Conservation (phyloP, 2,113 vertebrate species). For the Mesocricetus auratus region DNA sequence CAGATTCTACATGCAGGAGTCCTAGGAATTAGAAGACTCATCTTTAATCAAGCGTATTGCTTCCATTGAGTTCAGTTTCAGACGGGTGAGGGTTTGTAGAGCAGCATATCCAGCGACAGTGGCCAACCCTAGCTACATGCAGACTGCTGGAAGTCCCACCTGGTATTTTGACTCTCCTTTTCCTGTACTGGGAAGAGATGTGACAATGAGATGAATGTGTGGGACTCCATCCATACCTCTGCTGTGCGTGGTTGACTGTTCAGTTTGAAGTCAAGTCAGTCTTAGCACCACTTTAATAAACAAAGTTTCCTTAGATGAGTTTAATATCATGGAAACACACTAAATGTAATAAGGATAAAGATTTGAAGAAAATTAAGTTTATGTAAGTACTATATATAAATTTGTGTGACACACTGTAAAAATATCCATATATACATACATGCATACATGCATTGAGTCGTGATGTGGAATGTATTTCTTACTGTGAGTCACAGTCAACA, state of each 20-base stretch:
- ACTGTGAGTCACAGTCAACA: slow-evolving; percentile 8
- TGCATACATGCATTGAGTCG: background rate
- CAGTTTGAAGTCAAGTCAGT: slow-evolving; percentile 15
- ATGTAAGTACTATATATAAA: background rate
- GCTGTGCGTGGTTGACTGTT: background rate
- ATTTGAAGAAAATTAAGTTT: background rate
- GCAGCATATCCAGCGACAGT: background rate
- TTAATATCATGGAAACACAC: slow-evolving; percentile 2
- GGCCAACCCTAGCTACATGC: rapidly evolving
- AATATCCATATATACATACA: background rate
- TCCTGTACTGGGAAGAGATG: background rate
- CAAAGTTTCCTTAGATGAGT: background rate
- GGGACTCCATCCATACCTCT: too few relatives aligned
- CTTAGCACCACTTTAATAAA: background rate
- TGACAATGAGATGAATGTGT: background rate
- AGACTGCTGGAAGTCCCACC: background rate
- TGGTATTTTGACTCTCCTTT: background rate
- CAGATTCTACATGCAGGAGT: background rate
- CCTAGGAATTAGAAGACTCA: background rate
- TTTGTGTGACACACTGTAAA: background rate
- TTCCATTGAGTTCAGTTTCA: background rate
- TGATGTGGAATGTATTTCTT: slow-evolving; percentile 22
- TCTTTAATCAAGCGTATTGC: background rate
- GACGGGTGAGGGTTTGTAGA: background rate
- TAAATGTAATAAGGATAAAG: background rate